Conservation (phyloP, 2,797 vertebrate genomes). For the Acanthurus leucopareius region DNA sequence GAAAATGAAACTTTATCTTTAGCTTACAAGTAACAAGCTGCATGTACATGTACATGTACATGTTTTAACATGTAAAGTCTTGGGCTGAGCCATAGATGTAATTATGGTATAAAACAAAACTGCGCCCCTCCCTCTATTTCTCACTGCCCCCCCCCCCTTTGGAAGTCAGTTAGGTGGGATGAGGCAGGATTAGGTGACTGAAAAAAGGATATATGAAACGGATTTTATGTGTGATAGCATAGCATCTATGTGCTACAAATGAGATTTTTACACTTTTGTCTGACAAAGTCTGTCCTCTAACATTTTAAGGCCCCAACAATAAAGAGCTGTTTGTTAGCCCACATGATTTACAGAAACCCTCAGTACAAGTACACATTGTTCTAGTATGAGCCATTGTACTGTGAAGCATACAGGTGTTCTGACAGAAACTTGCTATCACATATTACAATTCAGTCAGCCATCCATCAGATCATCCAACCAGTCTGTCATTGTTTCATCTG, state of each 20-base stretch:
- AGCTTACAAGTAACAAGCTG: background rate
- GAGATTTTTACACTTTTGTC: too few species aligned
- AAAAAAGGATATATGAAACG: background rate
- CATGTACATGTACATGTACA: too few species aligned
- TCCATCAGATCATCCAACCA: conserved; percentile 27
- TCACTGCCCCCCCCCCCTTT: too few species aligned
- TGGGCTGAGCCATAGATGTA: background rate
- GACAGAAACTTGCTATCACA: conserved; percentile 6
- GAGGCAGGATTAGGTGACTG: too few species aligned
- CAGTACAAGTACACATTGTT: conserved; percentile 6
- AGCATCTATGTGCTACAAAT: background rate
- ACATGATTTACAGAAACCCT: conserved; percentile 18
- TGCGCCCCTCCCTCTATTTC: too few species aligned
- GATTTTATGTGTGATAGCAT: background rate
- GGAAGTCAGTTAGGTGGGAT: too few species aligned
- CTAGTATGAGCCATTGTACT: conserved; percentile 12
- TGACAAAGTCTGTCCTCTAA: too few species aligned
- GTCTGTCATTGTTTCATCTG: conserved; percentile 40
- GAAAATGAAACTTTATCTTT: conserved; percentile 5
- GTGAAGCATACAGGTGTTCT: conserved; percentile 19
- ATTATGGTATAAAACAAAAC: background rate
- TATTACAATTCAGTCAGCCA: conserved; percentile 23
- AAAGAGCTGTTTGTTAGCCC: conserved; percentile 4
- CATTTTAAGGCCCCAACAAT: too few species aligned
- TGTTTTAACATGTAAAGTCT: background rate